Evolutionary conservation across 2,113 vertebrate genomes (phyloP).

Genomic region (Dunckerocampus dactyliophorus): DNA sequence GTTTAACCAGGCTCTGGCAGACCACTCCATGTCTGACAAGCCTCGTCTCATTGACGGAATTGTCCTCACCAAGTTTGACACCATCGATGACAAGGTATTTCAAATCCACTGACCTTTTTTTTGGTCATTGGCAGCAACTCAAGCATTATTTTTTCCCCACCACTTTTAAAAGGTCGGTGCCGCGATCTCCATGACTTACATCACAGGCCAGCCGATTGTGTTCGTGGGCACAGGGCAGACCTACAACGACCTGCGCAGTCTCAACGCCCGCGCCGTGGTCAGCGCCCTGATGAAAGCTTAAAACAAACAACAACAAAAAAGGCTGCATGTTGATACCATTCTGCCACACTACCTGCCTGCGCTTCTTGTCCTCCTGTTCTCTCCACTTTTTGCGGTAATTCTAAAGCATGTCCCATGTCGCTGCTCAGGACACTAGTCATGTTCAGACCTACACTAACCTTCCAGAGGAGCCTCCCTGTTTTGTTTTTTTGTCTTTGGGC

Average conservation of each 20-base stretch:
- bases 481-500: constrained; percentile 17
- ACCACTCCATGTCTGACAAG: constrained; percentile 92
- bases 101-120: neutral
- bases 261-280: constrained; percentile 94
- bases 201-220: constrained; percentile 96
- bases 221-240: constrained; percentile 98
- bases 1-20: constrained; percentile 96
- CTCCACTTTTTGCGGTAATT: constrained; percentile 12
- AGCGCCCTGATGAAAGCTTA: constrained; percentile 96
- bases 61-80: constrained; percentile 98
- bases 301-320: constrained; percentile 31
- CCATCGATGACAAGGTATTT: constrained; percentile 98
- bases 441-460: constrained; percentile 15
- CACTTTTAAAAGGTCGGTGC: constrained; percentile 81
- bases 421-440: constrained; percentile 26
- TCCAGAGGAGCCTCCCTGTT: constrained; percentile 23
- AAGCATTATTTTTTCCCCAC: constrained; percentile 18
- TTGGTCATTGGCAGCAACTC: neutral
- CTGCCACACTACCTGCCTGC: constrained; percentile 28
- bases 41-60: constrained; percentile 96
- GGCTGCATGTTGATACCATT: constrained; percentile 14
- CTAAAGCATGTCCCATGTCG: constrained; percentile 21
- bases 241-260: constrained; percentile 96
- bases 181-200: constrained; percentile 99
- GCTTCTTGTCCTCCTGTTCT: constrained; percentile 22